Conservation (phyloP, 2,113 vertebrate species). For the Oncorhynchus clarkii region DNA sequence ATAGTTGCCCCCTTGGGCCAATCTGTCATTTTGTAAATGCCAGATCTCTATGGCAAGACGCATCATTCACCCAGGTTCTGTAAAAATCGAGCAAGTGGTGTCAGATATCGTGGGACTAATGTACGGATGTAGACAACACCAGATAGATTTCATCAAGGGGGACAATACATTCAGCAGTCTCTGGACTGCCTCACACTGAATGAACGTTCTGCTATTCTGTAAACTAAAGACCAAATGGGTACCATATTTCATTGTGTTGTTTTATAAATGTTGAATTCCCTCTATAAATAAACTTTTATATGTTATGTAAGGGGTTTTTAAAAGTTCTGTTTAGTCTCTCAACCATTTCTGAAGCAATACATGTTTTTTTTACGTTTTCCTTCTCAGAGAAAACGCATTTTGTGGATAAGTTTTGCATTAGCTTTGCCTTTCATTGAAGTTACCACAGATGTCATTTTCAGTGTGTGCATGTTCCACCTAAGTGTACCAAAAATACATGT, state of each 20-base stretch:
- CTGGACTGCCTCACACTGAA: slow-evolving; percentile 30
- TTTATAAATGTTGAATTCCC: slow-evolving; percentile 69
- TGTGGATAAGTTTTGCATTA: slow-evolving; percentile 39
- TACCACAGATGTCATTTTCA: slow-evolving; percentile 22
- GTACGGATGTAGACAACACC: too few species aligned
- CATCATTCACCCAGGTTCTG: too few species aligned
- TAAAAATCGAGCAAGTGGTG: too few species aligned
- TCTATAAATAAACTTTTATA: slow-evolving; percentile 71
- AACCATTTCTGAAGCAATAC: slow-evolving; percentile 61
- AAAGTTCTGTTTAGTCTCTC: slow-evolving; percentile 23
- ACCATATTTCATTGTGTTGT: slow-evolving; percentile 73
- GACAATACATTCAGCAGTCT: neutral
- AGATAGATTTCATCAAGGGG: too few species aligned
- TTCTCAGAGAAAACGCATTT: slow-evolving; percentile 22
- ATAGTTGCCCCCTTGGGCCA: too few species aligned
- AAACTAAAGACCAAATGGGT: slow-evolving; percentile 70
- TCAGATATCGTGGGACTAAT: too few species aligned
- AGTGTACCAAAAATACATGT: slow-evolving; percentile 38
- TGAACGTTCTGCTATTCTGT: slow-evolving; percentile 54
- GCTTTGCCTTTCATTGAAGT: neutral
- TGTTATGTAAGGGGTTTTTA: slow-evolving; percentile 62
- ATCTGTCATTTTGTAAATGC: too few species aligned
- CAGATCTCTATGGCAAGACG: too few species aligned
- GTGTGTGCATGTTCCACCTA: slow-evolving; percentile 55
- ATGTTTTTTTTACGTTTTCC: slow-evolving; percentile 30